A percentile compares a stretch with the other conserved stretches of the same genome.
phyloP scores from a whole-genome alignment of 2,888 invertebrate species.

The Mamestra brassicae region DNA sequence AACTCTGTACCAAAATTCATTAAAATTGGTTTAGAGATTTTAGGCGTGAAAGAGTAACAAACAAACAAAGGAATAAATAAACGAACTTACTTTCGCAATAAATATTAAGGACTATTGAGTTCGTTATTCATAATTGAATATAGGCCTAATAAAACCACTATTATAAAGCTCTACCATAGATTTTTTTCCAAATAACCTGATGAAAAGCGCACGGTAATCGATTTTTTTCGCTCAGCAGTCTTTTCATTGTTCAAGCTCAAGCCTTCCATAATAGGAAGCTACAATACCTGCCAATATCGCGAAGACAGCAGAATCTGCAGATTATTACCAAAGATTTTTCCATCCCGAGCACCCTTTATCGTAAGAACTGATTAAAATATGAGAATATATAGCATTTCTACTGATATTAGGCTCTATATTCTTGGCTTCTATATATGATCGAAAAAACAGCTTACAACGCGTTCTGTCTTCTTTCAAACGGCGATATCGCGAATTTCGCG shows the following conservation, averaged over 20 bases:
- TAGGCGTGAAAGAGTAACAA: no score
- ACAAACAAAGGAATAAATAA: no score
- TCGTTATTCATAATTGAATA: not conserved
- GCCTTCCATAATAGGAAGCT: constrained; percentile 24
- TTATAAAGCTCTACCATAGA: not conserved
- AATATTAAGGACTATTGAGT: no score
- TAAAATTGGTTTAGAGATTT: no score
- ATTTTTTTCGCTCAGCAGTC: constrained; percentile 14
- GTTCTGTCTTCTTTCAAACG: no score
- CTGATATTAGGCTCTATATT: no score
- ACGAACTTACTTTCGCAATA: no score
- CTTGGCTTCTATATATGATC: no score
- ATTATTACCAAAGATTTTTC: constrained; percentile 21
- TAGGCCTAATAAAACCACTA: not conserved
- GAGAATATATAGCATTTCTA: not conserved
- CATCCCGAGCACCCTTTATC: not conserved
- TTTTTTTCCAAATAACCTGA: constrained; percentile 9
- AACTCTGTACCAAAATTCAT: no score
- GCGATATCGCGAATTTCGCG: no score
- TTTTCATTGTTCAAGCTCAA: constrained; percentile 28
- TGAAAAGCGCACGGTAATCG: constrained; percentile 30
- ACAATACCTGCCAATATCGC: constrained; percentile 31
- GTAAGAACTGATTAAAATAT: constrained; percentile 16
- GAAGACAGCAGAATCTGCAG: constrained; percentile 13
- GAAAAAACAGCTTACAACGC: no score